Base-by-base conservation (phyloP, 2,888 invertebrate species). In the Sphecodes monilicornis region DNA sequence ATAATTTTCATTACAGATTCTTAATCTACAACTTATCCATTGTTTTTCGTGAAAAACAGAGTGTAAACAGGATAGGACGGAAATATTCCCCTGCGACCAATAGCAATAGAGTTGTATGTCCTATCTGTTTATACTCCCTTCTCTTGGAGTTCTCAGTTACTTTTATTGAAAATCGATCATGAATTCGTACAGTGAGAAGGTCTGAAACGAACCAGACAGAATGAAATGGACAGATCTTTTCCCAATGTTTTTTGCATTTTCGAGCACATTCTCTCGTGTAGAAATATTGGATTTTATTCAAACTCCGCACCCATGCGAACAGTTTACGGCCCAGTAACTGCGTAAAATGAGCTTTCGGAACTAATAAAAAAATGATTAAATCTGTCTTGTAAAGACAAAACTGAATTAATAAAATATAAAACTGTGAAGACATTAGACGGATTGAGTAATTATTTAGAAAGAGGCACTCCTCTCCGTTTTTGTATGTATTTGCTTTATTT, bases 131-230 rank as follows among this genome's bases (percentile, higher is more conserved):
- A 70, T 74, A 66, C 39, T 57, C 57, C n/a, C 50, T 79, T 66
- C 68, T 70, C 72, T 73, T 73, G 5, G 43, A 39, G 46, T 78
- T 71, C 64, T 74, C 36, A 75, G 43, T 74, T 13, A 66, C 64
- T 66, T 78, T 71, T 50, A 75, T 78, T 46, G 74, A 36, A 84
- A 84, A 84, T 84, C 84, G 69, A 82, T 83, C 66, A 73, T 16
- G 22, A 46, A 39, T 57, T 26, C 39, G n/a, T 8, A 16, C 4
- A 39, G 60, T 16, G 69, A 22, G 32, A 43, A 75, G 8, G 70
- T 66, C 60, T 26, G 57, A 26, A 57, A 10, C 69, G 54, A 36
- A 39, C 29, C 11, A 50, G 43, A 29, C 11, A 41, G 32, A 77
- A 69, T 36, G 26, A 43, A 71, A 32, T 29, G 46, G 46, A 46